Base-by-base conservation (phyloP, 2,888 invertebrate species). In the Sesia apiformis region DNA sequence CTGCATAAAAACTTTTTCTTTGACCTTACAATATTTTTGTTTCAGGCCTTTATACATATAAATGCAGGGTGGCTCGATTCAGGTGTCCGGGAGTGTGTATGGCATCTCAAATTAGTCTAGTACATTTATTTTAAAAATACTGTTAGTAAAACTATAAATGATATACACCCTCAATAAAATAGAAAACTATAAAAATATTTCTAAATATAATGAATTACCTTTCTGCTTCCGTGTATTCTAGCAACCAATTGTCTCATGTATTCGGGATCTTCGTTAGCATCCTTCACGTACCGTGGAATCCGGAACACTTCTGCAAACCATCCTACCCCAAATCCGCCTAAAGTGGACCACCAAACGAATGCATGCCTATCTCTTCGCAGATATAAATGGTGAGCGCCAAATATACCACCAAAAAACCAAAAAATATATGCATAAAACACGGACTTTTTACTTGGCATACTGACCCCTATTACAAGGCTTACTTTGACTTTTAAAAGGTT, bases 301-400 rank as follows among this genome's bases (percentile, higher is more conserved):
- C 93, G 91, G 66, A 95, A 95, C 3, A 97, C 77, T 77, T 98
- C 98, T 4, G 94, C 90, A 0, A 98, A 65, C 95, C 97, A 97
- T 5, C 98, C 98, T 8, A 95, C 70, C 0, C 96, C 95, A 71
- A 95, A 96, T 3, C 97, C 97, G 1, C 96, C 97, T 23, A 96
- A 82, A 0, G 97, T 96, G 57, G 94, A 93, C 93, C 96, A 95
- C 93, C 96, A 97, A 0, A 97, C 90, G 73, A 98, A 95, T 0
- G 96, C 98, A 67, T 98, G 98, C 38, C 93, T 91, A 79, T 98
- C 97, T 56, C 98, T 91, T 54, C 93, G 92, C 60, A 98, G 87
- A 81, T 98, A 98, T 69, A 98, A 92, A 75, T 98, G 97, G 81
- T 98, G 98, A 4, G 95, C 83, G 0, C 98, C 98, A 64, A 96